These are phyloP conservation scores for Drosophila mimetica DNA, from an alignment of 2,888 invertebrate species.

Conservation along the genomic window DNA sequence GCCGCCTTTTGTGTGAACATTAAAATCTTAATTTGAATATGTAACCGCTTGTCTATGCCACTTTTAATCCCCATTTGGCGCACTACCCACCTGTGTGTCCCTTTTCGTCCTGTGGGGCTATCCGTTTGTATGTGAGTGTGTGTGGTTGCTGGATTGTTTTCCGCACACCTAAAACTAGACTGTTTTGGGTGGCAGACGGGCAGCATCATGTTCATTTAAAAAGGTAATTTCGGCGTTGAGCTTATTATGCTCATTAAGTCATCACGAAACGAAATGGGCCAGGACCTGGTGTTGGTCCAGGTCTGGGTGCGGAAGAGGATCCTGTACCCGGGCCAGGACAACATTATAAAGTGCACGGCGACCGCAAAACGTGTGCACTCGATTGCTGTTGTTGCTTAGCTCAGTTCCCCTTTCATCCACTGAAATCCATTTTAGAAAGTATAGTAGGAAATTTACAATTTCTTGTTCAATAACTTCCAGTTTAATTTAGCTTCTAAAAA, in stretches of 20 bases:
- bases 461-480: too few relatives aligned
- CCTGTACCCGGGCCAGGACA: conserved; percentile 28
- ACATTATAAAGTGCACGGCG: conserved; percentile 67
- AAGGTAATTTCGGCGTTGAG: conserved; percentile 77
- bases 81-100: conserved; percentile 24
- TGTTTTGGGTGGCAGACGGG: conserved; percentile 14
- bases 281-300: conserved; percentile 19
- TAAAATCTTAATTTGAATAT: conserved; percentile 78
- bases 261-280: conserved; percentile 59
- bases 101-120: conserved; percentile 23
- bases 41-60: conserved; percentile 73
- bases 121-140: conserved; percentile 19
- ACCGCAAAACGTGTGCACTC: conserved; percentile 68
- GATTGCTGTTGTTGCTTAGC: conserved; percentile 59
- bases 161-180: conserved; percentile 29
- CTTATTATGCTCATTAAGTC: conserved; percentile 80
- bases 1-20: conserved; percentile 53
- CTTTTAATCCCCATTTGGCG: conserved; percentile 63
- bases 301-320: conserved; percentile 12
- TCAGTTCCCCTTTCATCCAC: conserved; percentile 18
- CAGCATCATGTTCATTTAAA: conserved; percentile 77
- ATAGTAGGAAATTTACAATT: background rate
- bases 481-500: too few relatives aligned
- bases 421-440: background rate
- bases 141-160: conserved; percentile 24